A percentile compares a stretch with the other conserved stretches of the same genome.
These are phyloP conservation scores for Axinella damicornis DNA, from an alignment of 37 sponge, comb jelly and placozoan species.

Conservation along the genomic window DNA sequence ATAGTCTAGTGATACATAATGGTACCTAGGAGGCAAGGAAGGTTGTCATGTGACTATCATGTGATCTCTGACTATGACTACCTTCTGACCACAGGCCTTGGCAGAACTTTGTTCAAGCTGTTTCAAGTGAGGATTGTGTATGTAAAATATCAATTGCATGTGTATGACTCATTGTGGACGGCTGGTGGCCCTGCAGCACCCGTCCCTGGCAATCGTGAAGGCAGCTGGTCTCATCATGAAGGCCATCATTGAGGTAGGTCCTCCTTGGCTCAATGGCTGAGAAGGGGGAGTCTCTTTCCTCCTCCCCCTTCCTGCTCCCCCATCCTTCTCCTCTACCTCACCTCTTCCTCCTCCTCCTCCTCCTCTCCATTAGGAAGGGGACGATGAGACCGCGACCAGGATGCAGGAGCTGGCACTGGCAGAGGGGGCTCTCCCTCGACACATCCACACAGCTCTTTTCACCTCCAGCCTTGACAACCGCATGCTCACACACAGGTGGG, in stretches of 20 bases:
- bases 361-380: slow-evolving; percentile 74
- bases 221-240: slow-evolving; percentile 99
- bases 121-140: slow-evolving; percentile 61
- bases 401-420: slow-evolving; percentile 99
- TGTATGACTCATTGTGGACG: neutral
- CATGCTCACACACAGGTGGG: slow-evolving; percentile 79
- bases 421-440: slow-evolving; percentile 96
- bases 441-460: slow-evolving; percentile 95
- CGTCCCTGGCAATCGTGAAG: slow-evolving; percentile 96
- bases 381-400: slow-evolving; percentile 80
- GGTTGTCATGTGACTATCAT: no score
- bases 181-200: slow-evolving; percentile 56
- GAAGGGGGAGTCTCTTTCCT: no score
- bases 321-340: no score
- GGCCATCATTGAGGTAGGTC: slow-evolving; percentile 89
- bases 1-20: no score
- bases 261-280: no score
- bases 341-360: neutral
- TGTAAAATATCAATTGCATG: neutral
- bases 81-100: slow-evolving; percentile 54
- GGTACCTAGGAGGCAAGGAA: no score
- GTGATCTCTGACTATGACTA: neutral
- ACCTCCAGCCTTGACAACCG: slow-evolving; percentile 90
- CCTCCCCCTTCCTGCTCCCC: neutral
- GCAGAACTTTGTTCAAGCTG: slow-evolving; percentile 87